Base-by-base conservation (phyloP, 2,888 invertebrate species). In the Morpho deidamia region DNA sequence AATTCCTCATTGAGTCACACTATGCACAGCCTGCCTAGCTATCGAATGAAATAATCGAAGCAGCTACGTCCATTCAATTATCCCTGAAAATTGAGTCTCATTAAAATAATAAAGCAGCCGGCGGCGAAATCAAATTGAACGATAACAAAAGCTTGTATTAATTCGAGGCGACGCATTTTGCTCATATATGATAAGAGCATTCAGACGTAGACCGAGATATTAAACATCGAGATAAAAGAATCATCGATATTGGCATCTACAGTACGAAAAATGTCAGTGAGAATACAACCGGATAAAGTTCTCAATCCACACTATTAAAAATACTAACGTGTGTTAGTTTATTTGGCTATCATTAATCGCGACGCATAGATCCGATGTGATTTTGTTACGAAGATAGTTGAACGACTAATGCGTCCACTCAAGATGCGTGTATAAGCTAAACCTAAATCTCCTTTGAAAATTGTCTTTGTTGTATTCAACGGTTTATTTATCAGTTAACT, bases 81-180 rank as follows among this genome's bases (percentile, higher is more conserved):
- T 83, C 81, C 77, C 81, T 78, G 83, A 82, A 86, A 88, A 88
- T 86, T 82, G 85, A 81, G 68, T 81, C 87, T 88, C 87, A 88
- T 88, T 88, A 87, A 87, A 88, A 89, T 88, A 88, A 87, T 87
- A 87, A 87, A 88, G 87, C 81, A 83, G 79, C 85, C 84, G 65
- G 76, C 78, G 80, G 84, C 81, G 65, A 70, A 81, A 76, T 81
- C 84, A 85, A 88, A 89, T 89, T 88, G 83, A 88, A 89, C 86
- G 84, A 89, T 82, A 89, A 89, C 88, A 89, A 83, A 80, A 81
- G 81, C 80, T 75, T 74, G 77, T 79, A 75, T 81, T 85, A 83
- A 85, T 83, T 78, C 78, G 77, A 76, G 66, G 74, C 72, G 78
- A 80, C 80, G 71, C 64, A 68, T 69, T 76, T 71, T 68, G 70